A percentile compares a stretch with the other conserved stretches of the same genome.
These are phyloP conservation scores for Punctoribates punctum DNA, from an alignment of 2,888 invertebrate species.

Conservation along the genomic window DNA sequence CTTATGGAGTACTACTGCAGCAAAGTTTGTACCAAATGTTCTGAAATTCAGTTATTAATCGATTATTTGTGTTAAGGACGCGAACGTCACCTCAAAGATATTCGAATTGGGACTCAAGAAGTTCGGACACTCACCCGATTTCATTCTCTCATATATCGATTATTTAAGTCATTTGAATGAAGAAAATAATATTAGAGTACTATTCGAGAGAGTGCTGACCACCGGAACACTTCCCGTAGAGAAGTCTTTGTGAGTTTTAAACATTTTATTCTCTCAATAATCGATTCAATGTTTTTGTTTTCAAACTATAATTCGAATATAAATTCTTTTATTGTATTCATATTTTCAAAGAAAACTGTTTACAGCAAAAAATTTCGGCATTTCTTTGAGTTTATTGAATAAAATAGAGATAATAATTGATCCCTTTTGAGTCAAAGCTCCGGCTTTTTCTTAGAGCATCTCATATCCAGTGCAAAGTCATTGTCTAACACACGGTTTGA, in stretches of 20 bases:
- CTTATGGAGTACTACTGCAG: constrained; percentile 99
- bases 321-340: neutral
- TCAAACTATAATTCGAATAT: neutral
- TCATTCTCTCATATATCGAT: constrained; percentile 91
- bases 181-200: constrained; percentile 98
- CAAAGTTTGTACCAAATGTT: constrained; percentile 58
- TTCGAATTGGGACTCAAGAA: constrained; percentile 97
- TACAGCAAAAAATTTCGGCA: no score
- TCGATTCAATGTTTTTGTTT: constrained; percentile 53
- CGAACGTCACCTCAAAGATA: constrained; percentile 90
- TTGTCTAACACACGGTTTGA: no score
- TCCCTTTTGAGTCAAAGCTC: no score
- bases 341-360: neutral
- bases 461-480: no score
- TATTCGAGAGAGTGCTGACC: constrained; percentile 86
- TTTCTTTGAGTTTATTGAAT: no score
- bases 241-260: constrained; percentile 68
- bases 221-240: constrained; percentile 85
- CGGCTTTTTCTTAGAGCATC: no score
- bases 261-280: constrained; percentile 49
- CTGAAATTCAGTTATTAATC: constrained; percentile 43
- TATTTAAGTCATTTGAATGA: constrained; percentile 96
- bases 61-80: constrained; percentile 60
- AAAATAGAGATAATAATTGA: no score
- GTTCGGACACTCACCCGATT: constrained; percentile 90